Evolutionary conservation across 2,113 vertebrate species (phyloP).

Genomic region (Apaloderma vittatum): DNA sequence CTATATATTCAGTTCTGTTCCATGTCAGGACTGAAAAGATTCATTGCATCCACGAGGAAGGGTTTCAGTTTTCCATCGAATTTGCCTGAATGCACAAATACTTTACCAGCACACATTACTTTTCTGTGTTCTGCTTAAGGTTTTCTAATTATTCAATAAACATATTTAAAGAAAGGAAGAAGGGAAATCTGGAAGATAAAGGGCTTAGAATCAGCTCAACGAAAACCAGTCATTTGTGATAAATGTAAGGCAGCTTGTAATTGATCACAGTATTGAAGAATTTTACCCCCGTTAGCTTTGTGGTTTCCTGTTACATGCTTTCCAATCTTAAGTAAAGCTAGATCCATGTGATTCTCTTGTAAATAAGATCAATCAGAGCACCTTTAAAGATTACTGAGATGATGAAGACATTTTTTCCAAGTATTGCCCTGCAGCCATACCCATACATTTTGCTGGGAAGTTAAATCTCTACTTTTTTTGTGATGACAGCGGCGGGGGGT

Average conservation of each 20-base stretch:
- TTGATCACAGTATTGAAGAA: slow-evolving; percentile 46
- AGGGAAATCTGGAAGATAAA: slow-evolving; percentile 34
- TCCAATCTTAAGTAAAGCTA: slow-evolving; percentile 13
- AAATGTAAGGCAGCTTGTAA: slow-evolving; percentile 38
- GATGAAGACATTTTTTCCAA: slow-evolving; percentile 21
- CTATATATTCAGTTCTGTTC: neutral
- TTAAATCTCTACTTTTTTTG: neutral
- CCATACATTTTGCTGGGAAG: neutral
- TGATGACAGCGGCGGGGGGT: neutral
- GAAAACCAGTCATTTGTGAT: slow-evolving; percentile 56
- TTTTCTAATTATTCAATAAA: slow-evolving; percentile 26
- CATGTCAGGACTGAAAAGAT: neutral
- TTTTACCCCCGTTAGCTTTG: slow-evolving; percentile 41
- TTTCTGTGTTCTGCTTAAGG: neutral
- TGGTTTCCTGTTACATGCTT: slow-evolving; percentile 8
- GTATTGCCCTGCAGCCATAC: neutral
- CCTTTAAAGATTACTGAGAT: neutral
- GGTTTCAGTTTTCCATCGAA: neutral
- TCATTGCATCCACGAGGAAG: neutral
- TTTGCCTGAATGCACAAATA: neutral
- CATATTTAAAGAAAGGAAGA: neutral
- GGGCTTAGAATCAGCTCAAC: slow-evolving; percentile 24
- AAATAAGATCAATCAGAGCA: slow-evolving; percentile 57
- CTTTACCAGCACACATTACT: neutral
- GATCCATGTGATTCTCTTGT: slow-evolving; percentile 22